These are phyloP conservation scores for Bugulina stolonifera DNA, from an alignment of 2,888 invertebrate species.

Conservation along the genomic window DNA sequence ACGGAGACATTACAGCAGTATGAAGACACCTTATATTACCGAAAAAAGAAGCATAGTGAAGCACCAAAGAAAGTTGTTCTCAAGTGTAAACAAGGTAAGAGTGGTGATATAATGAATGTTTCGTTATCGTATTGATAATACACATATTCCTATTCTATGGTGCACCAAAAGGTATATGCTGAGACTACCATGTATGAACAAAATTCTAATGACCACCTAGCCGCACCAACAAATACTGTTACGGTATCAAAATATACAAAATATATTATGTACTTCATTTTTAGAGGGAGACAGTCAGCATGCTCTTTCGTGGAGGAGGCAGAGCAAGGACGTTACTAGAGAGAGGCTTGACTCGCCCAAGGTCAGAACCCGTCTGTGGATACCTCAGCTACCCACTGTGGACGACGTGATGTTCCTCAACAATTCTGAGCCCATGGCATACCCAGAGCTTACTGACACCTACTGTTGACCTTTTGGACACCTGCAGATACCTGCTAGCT, in stretches of 20 bases:
- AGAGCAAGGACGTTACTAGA: not conserved
- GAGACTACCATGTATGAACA: no score
- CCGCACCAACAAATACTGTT: no score
- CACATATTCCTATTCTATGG: no score
- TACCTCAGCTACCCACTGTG: not conserved
- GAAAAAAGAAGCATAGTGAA: slow-evolving; percentile 26
- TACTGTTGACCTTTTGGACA: not conserved
- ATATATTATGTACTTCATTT: no score
- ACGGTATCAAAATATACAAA: no score
- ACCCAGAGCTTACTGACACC: not conserved
- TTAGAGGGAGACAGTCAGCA: no score
- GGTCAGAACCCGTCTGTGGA: not conserved
- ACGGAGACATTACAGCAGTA: slow-evolving; percentile 25
- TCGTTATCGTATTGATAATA: no score
- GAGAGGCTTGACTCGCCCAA: not conserved
- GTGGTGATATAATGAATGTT: no score
- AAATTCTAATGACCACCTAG: no score
- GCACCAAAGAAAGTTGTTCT: slow-evolving; percentile 25
- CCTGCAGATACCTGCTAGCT: no score
- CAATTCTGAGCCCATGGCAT: slow-evolving; percentile 10
- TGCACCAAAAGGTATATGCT: no score
- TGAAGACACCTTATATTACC: slow-evolving; percentile 25
- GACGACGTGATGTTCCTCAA: slow-evolving; percentile 15
- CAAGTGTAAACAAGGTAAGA: slow-evolving; percentile 20
- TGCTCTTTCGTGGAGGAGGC: slow-evolving; percentile 15